A percentile compares a stretch with the other conserved stretches of the same genome.
phyloP scores from a whole-genome alignment of 2,888 invertebrate species.

The Eupeodes luniger region DNA sequence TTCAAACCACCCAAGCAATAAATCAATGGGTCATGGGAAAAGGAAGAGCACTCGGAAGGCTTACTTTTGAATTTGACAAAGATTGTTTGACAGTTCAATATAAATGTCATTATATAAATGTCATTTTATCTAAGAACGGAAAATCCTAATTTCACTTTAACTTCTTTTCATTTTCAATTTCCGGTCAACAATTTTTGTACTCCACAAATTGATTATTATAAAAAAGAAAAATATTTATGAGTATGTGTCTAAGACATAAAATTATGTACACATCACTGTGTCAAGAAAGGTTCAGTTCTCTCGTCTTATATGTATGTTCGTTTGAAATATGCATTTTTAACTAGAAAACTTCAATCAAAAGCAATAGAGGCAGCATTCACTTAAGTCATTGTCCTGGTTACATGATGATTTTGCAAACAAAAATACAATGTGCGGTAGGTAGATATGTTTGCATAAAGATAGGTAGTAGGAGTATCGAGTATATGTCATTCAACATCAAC shows the following conservation, averaged over 20 bases:
- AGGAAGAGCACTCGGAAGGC: no score
- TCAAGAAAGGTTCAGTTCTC: background rate
- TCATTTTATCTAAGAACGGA: no score
- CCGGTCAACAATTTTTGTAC: no score
- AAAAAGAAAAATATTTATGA: no score
- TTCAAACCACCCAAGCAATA: no score
- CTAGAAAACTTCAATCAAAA: slow-evolving; percentile 55
- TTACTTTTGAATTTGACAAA: no score
- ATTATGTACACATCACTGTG: background rate
- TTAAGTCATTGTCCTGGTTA: slow-evolving; percentile 58
- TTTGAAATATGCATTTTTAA: slow-evolving; percentile 59
- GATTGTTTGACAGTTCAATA: no score
- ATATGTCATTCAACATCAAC: slow-evolving; percentile 48
- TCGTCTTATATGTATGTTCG: background rate
- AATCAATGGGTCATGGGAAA: no score
- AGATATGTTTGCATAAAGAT: background rate
- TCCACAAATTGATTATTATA: no score
- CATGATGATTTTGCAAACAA: slow-evolving; percentile 57
- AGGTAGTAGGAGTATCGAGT: background rate
- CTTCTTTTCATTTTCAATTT: no score
- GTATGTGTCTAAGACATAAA: background rate
- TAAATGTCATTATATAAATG: no score
- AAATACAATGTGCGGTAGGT: slow-evolving; percentile 41
- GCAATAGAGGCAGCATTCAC: slow-evolving; percentile 40
- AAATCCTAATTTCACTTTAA: no score